Base-by-base conservation (phyloP, 2,888 invertebrate species). In the Drosophila mettleri region DNA sequence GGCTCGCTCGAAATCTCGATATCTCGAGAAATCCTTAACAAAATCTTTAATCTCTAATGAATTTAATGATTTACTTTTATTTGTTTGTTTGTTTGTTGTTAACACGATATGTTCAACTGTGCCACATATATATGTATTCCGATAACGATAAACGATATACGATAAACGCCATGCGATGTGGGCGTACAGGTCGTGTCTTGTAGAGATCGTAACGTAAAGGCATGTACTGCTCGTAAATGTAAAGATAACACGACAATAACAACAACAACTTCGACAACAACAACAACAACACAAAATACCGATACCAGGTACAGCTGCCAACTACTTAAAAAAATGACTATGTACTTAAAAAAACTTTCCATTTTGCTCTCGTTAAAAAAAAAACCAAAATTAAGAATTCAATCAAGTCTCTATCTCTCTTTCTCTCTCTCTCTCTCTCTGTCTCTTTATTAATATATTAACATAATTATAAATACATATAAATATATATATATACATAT, bases 111-210 rank as follows among this genome's bases (percentile, higher is more conserved):
- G 18, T 39, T 55, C 48, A 41, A 60, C 39, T 52, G 31, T 48
- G 51, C 52, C 49, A 63, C 29, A 33, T 48, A 20, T 31, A 31
- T 48, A 38, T 39, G 39, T 39, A 48, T 45, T 27, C 39, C 41
- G 59, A 39, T 48, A 65, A 43, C 54, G 57, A 52, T 69, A 61
- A 77, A 74, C 52, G 43, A 65, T 61, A 62, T 68, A 52, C 57
- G 64, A 54, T 62, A 58, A 62, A 31, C 68, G 62, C 72, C 41
- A 38, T 75, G 76, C 29, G 45, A 45, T 45, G 73, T 73, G 86
- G 43, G 43, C 55, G 84, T 86, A 86, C 90, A 91, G 91, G 91
- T 91, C 82, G 89, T 90, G 87, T 79, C 86, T 72, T 88, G 89
- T 90, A 91, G 88, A 90, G 90, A 91, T 81, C 90, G 89, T 71